Evolutionary conservation across 2,113 vertebrate genomes (phyloP), one percentile per base, ranked within the genome.

Genomic region (Chloebia gouldiae): DNA sequence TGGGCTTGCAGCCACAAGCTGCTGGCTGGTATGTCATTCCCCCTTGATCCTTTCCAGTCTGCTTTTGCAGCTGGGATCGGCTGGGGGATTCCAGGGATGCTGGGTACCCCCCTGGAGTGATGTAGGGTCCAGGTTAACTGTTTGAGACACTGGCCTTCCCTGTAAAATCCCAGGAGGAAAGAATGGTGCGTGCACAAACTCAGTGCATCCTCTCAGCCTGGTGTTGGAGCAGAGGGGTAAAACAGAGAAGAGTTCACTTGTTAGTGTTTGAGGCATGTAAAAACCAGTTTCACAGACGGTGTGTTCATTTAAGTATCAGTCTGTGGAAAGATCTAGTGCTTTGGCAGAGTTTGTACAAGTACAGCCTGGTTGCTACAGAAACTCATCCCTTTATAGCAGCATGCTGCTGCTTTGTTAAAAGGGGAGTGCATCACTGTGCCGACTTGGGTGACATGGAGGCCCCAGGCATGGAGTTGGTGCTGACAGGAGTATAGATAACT

Each of bases 371-470:
- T 96, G 94, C 90, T 96, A 96, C 92, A 93, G 95, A 95, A 95
- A 84, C 94, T 96, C 95, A 83, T 97, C 95, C 92, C 93, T 96
- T 97, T 96, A 96, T 93, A 90, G 93, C 91, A 94, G 95, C 86
- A 78, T 0, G 37, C 70, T 78, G 75, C 80, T 89, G 92, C 86
- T 92, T 94, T 96, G 88, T 95, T 94, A 81, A 72, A 92, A 95
- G 93, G 77, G 40, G 81, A 94, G 94, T 40, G 80, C 82, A 95
- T 96, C 3, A 66, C 56, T 77, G 73, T 0, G 0, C 81, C 88
- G 94, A 82, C 60, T 70, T 79, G 85, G 78, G 91, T 94, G 92
- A 88, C 89, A 88, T 37, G 40, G 85, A 83, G 90, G 95, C 90
- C 90, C 60, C 44, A 45, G 90, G 88, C 27, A 2, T 69, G 23